Percentiles rank a stretch among this genome's conserved stretches.
These are phyloP conservation scores for Dendroctonus valens DNA, from an alignment of 1,140 invertebrate species.

Conservation along the genomic window DNA sequence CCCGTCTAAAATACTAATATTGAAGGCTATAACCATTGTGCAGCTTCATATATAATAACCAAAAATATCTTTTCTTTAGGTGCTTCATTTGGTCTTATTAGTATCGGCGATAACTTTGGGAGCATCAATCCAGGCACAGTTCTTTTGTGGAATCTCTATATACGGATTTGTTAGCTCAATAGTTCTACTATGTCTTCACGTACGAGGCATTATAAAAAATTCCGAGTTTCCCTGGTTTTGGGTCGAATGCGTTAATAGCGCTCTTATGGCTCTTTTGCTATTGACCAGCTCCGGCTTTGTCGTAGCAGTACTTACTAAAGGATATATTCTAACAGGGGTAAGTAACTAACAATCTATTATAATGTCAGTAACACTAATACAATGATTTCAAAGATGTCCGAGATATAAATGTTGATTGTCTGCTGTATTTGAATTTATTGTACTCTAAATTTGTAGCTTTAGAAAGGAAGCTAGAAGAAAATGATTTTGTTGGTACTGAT, in stretches of 20 bases:
- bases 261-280: conserved; percentile 10
- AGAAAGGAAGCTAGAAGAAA: too few relatives aligned
- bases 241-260: conserved; percentile 21
- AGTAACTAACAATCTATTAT: conserved; percentile 1
- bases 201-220: conserved; percentile 9
- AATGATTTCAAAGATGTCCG: too few relatives aligned
- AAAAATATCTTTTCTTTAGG: not conserved
- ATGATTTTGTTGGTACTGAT: too few relatives aligned
- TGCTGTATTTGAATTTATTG: too few relatives aligned
- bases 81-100: conserved; percentile 8
- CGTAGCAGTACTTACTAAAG: conserved; percentile 11
- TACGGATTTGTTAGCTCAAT: conserved; percentile 15
- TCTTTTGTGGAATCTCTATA: conserved; percentile 10
- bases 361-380: not conserved
- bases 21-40: too few relatives aligned
- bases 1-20: too few relatives aligned
- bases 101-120: conserved; percentile 9
- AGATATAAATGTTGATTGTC: too few relatives aligned
- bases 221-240: conserved; percentile 27
- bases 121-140: conserved; percentile 5
- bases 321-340: conserved; percentile 26
- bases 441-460: too few relatives aligned
- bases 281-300: conserved; percentile 13
- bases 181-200: conserved; percentile 10
- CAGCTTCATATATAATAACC: not conserved